Conservation (phyloP, 2,888 invertebrate genomes). For the Cactoblastis cactorum region DNA sequence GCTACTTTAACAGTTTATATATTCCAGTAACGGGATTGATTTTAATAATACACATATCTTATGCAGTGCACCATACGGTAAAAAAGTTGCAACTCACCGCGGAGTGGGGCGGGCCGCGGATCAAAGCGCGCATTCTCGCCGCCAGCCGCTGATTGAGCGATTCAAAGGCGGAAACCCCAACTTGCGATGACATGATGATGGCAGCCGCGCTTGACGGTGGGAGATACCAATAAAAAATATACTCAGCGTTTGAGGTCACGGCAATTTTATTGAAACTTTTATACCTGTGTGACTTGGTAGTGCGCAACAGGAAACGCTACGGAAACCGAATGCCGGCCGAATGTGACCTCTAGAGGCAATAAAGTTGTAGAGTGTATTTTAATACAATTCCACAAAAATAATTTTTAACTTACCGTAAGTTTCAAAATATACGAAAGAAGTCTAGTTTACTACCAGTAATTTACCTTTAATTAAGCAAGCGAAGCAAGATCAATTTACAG, state of each 20-base stretch:
- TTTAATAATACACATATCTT: slow-evolving; percentile 9
- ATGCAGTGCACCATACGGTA: slow-evolving; percentile 27
- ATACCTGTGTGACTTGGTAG: background rate
- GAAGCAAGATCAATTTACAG: too few relatives aligned
- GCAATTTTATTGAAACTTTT: background rate
- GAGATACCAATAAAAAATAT: background rate
- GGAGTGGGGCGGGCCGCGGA: slow-evolving; percentile 35
- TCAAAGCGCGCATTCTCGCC: slow-evolving; percentile 26
- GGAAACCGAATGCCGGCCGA: too few relatives aligned
- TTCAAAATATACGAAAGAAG: too few relatives aligned
- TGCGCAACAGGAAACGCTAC: too few relatives aligned
- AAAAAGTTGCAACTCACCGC: slow-evolving; percentile 56
- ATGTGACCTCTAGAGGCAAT: too few relatives aligned
- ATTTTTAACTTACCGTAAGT: too few relatives aligned
- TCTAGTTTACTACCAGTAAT: too few relatives aligned
- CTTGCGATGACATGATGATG: slow-evolving; percentile 14
- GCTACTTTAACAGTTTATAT: too few relatives aligned
- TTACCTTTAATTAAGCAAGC: too few relatives aligned
- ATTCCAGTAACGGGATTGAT: background rate
- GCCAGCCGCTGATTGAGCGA: slow-evolving; percentile 61
- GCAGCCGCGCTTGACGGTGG: slow-evolving; percentile 11
- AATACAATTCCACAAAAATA: too few relatives aligned
- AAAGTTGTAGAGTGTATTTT: too few relatives aligned
- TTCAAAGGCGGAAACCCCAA: slow-evolving; percentile 43
- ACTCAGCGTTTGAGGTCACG: background rate